Percentiles rank a stretch among this genome's conserved stretches.
These are phyloP conservation scores for Pavo muticus DNA, from an alignment of 2,113 vertebrate species.

Conservation along the genomic window DNA sequence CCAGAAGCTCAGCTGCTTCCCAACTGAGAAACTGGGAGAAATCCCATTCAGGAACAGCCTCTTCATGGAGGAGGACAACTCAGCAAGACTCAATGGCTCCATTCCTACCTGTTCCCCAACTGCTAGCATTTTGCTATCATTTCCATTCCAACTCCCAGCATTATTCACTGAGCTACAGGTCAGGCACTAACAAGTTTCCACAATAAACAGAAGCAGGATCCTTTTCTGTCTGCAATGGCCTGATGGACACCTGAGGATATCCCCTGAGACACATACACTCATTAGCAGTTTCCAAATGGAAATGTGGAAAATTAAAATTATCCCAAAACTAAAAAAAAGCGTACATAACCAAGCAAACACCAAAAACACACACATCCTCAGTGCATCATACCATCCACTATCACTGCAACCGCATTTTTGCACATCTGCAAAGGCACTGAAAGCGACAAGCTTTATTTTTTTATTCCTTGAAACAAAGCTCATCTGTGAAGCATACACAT, in stretches of 20 bases:
- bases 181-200: not conserved
- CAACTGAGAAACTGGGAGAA: not conserved
- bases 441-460: not conserved
- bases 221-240: not conserved
- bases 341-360: not conserved
- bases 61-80: not conserved
- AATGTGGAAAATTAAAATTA: not conserved
- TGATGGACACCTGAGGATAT: not conserved
- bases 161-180: not conserved
- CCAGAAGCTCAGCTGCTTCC: not conserved
- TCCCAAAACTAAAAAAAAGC: not conserved
- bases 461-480: not conserved
- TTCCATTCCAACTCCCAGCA: not conserved
- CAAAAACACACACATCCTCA: not conserved
- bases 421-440: not conserved
- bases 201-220: not conserved
- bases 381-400: not conserved
- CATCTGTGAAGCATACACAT: not conserved
- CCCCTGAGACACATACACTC: not conserved
- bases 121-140: not conserved
- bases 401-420: not conserved
- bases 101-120: not conserved
- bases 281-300: not conserved
- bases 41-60: not conserved
- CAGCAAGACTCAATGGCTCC: fast-evolving